Evolutionary conservation across 2,797 vertebrate genomes (phyloP).

Genomic region (Caiman crocodilus): DNA sequence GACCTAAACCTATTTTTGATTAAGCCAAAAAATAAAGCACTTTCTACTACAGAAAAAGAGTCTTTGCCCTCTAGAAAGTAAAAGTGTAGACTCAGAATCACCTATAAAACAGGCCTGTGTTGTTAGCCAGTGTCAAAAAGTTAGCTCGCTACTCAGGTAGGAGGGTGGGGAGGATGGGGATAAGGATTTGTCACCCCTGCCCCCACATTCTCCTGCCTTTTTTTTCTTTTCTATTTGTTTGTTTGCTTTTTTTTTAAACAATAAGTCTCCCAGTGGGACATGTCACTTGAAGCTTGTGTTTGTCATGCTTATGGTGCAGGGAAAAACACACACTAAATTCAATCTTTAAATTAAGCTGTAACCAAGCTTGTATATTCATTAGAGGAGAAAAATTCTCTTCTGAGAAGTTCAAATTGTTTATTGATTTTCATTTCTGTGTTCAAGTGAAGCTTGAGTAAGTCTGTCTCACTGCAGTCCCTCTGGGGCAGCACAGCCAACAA

Average conservation of each 20-base stretch:
- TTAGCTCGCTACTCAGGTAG: neutral
- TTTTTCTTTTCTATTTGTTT: slow-evolving; percentile 14
- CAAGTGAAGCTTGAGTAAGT: slow-evolving; percentile 94
- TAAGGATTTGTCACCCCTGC: neutral
- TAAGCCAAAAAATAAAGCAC: slow-evolving; percentile 14
- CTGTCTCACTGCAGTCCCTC: slow-evolving; percentile 89
- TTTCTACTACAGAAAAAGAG: neutral
- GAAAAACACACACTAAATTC: slow-evolving; percentile 85
- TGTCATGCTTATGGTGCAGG: slow-evolving; percentile 82
- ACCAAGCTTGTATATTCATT: slow-evolving; percentile 98
- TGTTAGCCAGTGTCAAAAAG: neutral
- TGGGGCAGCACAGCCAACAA: slow-evolving; percentile 83
- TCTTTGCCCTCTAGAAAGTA: neutral
- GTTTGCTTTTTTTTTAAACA: neutral
- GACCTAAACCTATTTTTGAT: slow-evolving; percentile 3
- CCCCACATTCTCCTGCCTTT: neutral
- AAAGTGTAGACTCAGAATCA: neutral
- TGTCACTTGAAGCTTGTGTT: slow-evolving; percentile 79
- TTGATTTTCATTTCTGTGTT: slow-evolving; percentile 99
- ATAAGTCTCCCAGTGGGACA: slow-evolving; percentile 78
- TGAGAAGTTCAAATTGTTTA: slow-evolving; percentile 99
- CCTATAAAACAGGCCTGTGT: neutral
- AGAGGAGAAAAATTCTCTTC: slow-evolving; percentile 94
- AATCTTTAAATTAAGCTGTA: slow-evolving; percentile 89
- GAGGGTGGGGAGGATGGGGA: neutral